phyloP scores from a whole-genome alignment of 2,797 vertebrate genomes.

The Sebastes iracundus region DNA sequence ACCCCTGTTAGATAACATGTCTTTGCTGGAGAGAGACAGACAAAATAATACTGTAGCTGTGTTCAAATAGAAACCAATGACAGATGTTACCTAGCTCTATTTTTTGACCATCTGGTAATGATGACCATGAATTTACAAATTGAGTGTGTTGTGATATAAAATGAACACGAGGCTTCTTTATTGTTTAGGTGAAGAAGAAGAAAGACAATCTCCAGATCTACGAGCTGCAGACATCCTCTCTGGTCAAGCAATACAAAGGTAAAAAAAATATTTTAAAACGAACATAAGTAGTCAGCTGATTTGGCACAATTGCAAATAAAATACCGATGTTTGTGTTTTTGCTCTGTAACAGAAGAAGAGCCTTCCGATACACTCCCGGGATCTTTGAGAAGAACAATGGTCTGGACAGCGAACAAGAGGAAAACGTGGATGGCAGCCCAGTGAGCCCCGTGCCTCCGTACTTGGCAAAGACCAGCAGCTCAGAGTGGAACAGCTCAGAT shows the following conservation, averaged over 20 bases:
- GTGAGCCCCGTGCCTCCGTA: conserved; percentile 54
- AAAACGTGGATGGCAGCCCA: conserved; percentile 58
- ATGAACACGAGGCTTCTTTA: conserved; percentile 14
- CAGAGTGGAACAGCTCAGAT: conserved; percentile 84
- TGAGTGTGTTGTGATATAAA: conserved; percentile 10
- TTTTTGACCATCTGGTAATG: conserved; percentile 25
- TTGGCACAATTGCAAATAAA: not conserved
- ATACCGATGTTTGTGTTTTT: conserved; percentile 11
- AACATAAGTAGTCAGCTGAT: not conserved
- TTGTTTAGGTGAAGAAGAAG: conserved; percentile 71
- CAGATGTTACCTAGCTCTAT: conserved; percentile 44
- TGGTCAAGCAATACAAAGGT: conserved; percentile 86
- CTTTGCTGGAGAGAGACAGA: conserved; percentile 51
- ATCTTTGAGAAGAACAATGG: conserved; percentile 51
- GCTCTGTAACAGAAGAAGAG: conserved; percentile 54
- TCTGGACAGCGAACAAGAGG: conserved; percentile 59
- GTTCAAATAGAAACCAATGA: conserved; percentile 37
- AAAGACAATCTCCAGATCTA: conserved; percentile 75
- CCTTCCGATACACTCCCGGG: conserved; percentile 76
- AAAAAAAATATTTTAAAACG: conserved; percentile 27
- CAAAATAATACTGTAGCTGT: conserved; percentile 8
- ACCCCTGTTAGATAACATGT: conserved; percentile 78
- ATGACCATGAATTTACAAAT: conserved; percentile 28
- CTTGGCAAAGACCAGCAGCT: conserved; percentile 81
- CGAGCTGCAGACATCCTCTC: conserved; percentile 66